These are phyloP conservation scores for Liodrosophila aerea DNA, from an alignment of 2,888 invertebrate genomes.

Conservation along the genomic window DNA sequence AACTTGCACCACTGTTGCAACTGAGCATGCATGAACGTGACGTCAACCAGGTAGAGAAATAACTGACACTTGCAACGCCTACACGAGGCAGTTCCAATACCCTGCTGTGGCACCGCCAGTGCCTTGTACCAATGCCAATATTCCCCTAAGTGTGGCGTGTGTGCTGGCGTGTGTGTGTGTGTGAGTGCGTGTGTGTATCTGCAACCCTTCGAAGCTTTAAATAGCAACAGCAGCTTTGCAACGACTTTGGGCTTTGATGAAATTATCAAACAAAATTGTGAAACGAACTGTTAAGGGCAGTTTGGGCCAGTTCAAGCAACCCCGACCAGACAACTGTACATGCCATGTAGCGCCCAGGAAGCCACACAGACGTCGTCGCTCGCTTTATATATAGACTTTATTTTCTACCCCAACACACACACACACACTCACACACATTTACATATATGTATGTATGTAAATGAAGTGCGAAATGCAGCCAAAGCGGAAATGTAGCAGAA, in stretches of 20 bases:
- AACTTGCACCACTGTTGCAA: too few species aligned
- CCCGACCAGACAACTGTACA: conserved; percentile 21
- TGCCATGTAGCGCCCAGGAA: conserved; percentile 36
- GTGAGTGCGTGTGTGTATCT: background rate
- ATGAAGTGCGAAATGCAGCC: conserved; percentile 21
- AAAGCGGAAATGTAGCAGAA: conserved; percentile 29
- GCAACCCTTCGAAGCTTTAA: conserved; percentile 37
- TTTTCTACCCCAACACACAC: conserved; percentile 36
- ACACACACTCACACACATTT: conserved; percentile 4
- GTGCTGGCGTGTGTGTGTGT: background rate
- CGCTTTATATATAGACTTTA: conserved; percentile 15
- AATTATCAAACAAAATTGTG: conserved; percentile 51
- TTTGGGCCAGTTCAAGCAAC: conserved; percentile 32
- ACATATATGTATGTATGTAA: conserved; percentile 9
- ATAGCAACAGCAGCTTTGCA: conserved; percentile 23
- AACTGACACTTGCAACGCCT: conserved; percentile 6
- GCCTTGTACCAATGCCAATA: conserved; percentile 20
- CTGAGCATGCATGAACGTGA: background rate
- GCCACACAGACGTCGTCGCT: conserved; percentile 45
- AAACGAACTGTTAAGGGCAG: conserved; percentile 41
- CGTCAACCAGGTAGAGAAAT: conserved; percentile 5
- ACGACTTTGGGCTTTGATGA: conserved; percentile 52
- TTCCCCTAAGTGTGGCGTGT: conserved; percentile 2
- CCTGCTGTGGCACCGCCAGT: too few species aligned
- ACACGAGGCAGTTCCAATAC: conserved; percentile 1